Evolutionary conservation across 2,888 invertebrate genomes (phyloP).

Genomic region (Eurytoma adleriae): DNA sequence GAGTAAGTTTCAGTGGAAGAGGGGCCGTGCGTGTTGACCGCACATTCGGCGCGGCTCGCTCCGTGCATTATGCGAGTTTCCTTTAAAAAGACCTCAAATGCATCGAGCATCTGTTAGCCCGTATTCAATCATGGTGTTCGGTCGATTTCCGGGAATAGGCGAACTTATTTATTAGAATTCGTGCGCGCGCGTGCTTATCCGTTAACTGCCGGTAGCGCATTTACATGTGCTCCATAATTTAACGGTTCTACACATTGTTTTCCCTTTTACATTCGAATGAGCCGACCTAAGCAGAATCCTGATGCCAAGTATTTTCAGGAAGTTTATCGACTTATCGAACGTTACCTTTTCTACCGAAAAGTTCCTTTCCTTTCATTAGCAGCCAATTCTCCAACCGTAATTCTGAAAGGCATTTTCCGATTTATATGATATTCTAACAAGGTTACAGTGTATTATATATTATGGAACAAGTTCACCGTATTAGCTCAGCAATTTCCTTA

Average conservation of each 20-base stretch:
- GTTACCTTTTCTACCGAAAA: neutral
- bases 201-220: neutral
- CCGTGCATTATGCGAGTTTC: too few relatives aligned
- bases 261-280: neutral
- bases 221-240: neutral
- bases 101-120: too few relatives aligned
- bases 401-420: neutral
- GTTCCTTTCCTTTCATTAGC: neutral
- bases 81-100: too few relatives aligned
- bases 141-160: too few relatives aligned
- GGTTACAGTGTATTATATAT: too few relatives aligned
- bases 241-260: neutral
- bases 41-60: too few relatives aligned
- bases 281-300: neutral
- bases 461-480: too few relatives aligned
- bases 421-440: too few relatives aligned
- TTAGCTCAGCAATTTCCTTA: too few relatives aligned
- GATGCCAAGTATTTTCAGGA: constrained; percentile 33
- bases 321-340: constrained; percentile 48
- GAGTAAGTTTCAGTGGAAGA: too few relatives aligned
- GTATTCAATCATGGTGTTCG: neutral
- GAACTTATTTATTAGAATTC: neutral
- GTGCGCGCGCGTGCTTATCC: neutral
- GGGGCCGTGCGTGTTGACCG: too few relatives aligned
- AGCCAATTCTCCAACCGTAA: neutral